A percentile compares a stretch with the other conserved stretches of the same genome.
These are phyloP conservation scores for Dryomyza anilis DNA, from an alignment of 2,888 invertebrate genomes.

Conservation along the genomic window DNA sequence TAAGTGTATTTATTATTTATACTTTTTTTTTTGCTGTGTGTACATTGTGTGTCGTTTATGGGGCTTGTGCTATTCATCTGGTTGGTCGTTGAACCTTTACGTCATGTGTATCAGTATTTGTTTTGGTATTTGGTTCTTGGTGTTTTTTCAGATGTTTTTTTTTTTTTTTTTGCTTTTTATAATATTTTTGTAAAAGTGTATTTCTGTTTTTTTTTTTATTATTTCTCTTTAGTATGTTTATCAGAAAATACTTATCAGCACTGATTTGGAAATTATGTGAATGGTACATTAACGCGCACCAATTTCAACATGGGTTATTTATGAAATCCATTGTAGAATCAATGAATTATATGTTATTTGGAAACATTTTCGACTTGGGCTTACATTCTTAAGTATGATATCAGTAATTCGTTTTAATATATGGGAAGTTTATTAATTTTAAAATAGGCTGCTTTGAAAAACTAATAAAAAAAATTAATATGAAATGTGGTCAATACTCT, in stretches of 20 bases:
- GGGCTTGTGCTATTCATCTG: background rate
- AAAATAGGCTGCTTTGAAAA: too few species aligned
- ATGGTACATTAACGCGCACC: too few species aligned
- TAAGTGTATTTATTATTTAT: background rate
- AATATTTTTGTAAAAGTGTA: background rate
- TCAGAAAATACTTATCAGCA: constrained; percentile 1
- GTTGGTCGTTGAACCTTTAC: constrained; percentile 21
- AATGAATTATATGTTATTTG: too few species aligned
- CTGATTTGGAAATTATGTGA: too few species aligned
- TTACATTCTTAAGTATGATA: too few species aligned
- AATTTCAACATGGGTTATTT: too few species aligned
- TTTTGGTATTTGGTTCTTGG: background rate
- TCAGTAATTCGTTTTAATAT: too few species aligned
- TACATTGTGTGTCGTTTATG: background rate
- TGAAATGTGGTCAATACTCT: too few species aligned
- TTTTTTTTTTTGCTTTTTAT: background rate
- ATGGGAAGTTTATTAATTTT: too few species aligned
- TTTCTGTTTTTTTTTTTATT: background rate
- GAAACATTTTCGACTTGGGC: too few species aligned
- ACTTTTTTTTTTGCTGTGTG: background rate
- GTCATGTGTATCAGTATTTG: constrained; percentile 17
- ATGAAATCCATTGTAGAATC: too few species aligned
- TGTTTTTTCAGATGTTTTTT: background rate
- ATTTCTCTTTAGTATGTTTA: background rate
- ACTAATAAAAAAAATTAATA: too few species aligned